phyloP scores from a whole-genome alignment of 2,113 vertebrate genomes.

The Tamias sibiricus region DNA sequence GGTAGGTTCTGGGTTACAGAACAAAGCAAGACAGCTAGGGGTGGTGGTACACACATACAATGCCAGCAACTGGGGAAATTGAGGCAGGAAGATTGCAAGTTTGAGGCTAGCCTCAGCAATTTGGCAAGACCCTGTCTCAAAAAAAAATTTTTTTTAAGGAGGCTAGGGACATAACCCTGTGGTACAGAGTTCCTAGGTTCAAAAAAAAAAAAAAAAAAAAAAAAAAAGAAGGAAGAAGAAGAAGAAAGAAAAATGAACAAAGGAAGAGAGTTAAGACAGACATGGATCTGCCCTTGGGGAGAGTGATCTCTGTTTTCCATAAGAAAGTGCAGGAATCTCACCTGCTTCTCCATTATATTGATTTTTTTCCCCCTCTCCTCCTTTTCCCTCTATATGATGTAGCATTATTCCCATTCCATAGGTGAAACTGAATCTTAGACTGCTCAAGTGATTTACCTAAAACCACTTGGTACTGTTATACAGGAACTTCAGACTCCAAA shows the following conservation, averaged over 20 bases:
- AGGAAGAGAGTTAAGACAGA: not conserved
- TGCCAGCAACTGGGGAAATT: too few species aligned
- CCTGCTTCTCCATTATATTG: not conserved
- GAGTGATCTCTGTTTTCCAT: not conserved
- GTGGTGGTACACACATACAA: too few species aligned
- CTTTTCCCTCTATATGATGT: not conserved
- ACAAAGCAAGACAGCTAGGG: not conserved
- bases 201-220: too few species aligned
- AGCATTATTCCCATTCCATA: not conserved
- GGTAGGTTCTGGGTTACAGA: not conserved
- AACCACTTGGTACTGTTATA: not conserved
- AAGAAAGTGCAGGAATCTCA: not conserved
- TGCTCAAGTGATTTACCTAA: not conserved
- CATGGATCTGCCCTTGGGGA: not conserved
- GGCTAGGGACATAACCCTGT: too few species aligned
- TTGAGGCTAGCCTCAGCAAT: too few species aligned
- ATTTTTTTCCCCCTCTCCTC: not conserved
- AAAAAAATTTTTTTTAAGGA: too few species aligned
- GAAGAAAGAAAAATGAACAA: too few species aligned
- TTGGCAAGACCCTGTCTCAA: too few species aligned
- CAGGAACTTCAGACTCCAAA: not conserved
- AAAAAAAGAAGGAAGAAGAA: too few species aligned
- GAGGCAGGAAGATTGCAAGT: too few species aligned
- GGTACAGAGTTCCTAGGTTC: too few species aligned
- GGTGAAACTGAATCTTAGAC: slow-evolving; percentile 8